Conservation (phyloP, 2,113 vertebrate genomes). For the Alethe castanea region DNA sequence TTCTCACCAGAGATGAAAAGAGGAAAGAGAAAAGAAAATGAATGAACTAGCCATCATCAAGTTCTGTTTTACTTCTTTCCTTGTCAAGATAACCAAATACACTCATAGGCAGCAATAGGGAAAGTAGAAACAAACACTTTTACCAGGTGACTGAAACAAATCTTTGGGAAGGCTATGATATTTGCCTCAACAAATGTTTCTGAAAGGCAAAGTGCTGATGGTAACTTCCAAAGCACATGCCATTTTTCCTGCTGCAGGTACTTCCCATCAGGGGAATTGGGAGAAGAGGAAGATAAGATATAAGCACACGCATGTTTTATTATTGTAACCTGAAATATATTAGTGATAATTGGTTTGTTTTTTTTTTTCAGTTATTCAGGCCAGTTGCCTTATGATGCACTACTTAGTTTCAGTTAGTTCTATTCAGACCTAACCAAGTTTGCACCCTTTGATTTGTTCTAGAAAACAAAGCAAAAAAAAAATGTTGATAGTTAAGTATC, state of each 20-base stretch:
- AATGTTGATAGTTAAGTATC: rapidly evolving
- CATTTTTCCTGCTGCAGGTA: not conserved
- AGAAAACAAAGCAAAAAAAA: not conserved
- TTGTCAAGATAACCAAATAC: not conserved
- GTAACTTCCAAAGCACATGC: not conserved
- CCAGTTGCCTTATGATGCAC: not conserved
- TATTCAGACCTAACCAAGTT: not conserved
- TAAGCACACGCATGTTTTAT: not conserved
- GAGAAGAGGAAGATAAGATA: not conserved
- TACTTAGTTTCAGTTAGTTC: not conserved
- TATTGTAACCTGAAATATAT: not conserved
- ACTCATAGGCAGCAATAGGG: not conserved
- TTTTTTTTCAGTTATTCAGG: not conserved
- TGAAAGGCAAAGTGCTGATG: not conserved
- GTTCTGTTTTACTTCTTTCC: not conserved
- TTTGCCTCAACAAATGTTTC: not conserved
- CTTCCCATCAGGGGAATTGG: not conserved
- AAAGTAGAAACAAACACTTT: not conserved
- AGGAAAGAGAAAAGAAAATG: not conserved
- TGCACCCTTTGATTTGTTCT: not conserved
- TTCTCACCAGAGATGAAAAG: not conserved
- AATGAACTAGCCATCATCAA: not conserved
- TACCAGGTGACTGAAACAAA: not conserved
- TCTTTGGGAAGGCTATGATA: not conserved
- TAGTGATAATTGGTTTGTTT: not conserved